A percentile compares a stretch with the other conserved stretches of the same genome.
Evolutionary conservation across 2,888 invertebrate genomes (phyloP).

Genomic region (Artemia sinica): DNA sequence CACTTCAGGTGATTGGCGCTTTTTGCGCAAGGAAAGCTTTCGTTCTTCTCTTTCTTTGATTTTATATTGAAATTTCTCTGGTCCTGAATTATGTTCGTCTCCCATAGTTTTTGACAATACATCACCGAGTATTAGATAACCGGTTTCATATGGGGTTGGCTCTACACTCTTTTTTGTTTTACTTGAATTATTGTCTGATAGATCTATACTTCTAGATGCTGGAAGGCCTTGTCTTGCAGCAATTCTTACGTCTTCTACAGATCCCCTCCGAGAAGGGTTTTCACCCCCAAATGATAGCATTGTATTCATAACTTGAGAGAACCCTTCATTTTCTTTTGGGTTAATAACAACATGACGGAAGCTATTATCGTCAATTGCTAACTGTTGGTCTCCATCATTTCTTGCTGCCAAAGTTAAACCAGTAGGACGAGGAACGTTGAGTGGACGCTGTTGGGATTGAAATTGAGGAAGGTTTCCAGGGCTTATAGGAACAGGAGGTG

Average conservation of each 20-base stretch:
- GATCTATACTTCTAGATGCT: constrained; percentile 13
- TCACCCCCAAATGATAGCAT: not conserved
- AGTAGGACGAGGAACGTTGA: constrained; percentile 30
- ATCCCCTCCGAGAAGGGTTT: not conserved
- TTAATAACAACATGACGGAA: constrained; percentile 1
- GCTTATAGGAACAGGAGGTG: constrained; percentile 38
- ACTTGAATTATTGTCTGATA: constrained; percentile 1
- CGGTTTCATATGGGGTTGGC: constrained; percentile 1
- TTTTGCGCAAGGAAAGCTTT: not conserved
- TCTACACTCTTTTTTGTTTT: not conserved
- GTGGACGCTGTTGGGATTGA: constrained; percentile 25
- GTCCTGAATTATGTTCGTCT: constrained; percentile 16
- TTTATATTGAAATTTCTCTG: not conserved
- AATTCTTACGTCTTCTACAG: constrained; percentile 1
- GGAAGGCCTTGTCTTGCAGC: not conserved
- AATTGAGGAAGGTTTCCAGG: constrained; percentile 30
- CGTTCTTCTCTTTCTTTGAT: constrained; percentile 3
- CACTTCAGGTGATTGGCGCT: not conserved
- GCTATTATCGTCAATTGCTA: constrained; percentile 3
- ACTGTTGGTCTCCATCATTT: not conserved
- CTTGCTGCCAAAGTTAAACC: not conserved
- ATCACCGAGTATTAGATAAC: constrained; percentile 16
- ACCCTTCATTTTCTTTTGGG: constrained; percentile 11
- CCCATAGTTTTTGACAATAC: constrained; percentile 19
- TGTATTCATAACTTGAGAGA: not conserved